Percentiles rank a stretch among this genome's conserved stretches.
phyloP scores from a whole-genome alignment of 1,140 invertebrate species.

The Lepidurus packardi region DNA sequence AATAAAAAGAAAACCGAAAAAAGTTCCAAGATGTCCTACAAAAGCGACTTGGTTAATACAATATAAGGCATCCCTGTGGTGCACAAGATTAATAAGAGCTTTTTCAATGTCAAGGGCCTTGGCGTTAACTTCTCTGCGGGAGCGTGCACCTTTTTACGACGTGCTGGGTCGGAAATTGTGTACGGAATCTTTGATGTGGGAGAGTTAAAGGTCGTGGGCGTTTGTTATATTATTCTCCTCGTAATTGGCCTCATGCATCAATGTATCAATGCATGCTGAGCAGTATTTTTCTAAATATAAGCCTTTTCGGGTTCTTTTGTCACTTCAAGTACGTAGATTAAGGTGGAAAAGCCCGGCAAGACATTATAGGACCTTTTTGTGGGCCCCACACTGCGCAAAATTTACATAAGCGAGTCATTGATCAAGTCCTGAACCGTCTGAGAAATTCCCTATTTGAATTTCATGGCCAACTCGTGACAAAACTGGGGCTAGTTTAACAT shows the following conservation, averaged over 20 bases:
- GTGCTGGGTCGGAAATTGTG: neutral
- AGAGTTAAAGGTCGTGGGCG: neutral
- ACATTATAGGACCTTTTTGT: neutral
- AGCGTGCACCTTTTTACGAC: slow-evolving; percentile 9
- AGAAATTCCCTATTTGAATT: neutral
- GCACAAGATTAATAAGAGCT: neutral
- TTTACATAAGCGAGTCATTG: neutral
- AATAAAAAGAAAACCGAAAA: neutral
- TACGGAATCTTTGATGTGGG: neutral
- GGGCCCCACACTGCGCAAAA: neutral
- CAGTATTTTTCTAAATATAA: neutral
- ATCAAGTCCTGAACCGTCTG: neutral
- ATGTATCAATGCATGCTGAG: neutral
- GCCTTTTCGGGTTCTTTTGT: neutral
- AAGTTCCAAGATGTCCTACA: neutral
- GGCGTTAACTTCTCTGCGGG: neutral
- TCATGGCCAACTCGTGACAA: slow-evolving; percentile 21
- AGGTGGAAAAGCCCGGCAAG: neutral
- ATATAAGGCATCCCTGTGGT: neutral
- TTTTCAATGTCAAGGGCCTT: slow-evolving; percentile 15
- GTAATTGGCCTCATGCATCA: neutral
- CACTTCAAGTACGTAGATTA: neutral
- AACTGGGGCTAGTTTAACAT: neutral
- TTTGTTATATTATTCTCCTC: neutral
- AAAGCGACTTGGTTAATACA: neutral